Evolutionary conservation across 2,888 invertebrate genomes (phyloP).

Genomic region (Polydesmus complanatus): DNA sequence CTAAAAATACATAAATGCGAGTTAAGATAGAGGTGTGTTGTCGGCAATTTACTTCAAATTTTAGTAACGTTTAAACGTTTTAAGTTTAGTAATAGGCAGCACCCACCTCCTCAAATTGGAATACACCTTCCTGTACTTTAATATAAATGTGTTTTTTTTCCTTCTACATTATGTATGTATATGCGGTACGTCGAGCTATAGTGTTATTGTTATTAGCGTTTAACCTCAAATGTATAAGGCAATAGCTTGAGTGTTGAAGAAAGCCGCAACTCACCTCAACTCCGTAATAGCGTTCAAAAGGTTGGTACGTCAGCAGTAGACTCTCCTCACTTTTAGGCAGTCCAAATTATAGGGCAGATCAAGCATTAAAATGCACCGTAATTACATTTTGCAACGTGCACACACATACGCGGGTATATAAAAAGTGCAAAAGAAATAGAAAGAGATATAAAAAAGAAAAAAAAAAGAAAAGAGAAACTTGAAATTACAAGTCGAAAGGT

Average conservation of each 20-base stretch:
- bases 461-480: neutral
- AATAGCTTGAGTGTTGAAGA: too few species aligned
- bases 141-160: too few species aligned
- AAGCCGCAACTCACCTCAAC: neutral
- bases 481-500: neutral
- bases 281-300: neutral
- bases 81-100: neutral
- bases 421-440: neutral
- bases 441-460: neutral
- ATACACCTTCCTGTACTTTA: neutral
- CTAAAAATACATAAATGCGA: neutral
- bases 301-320: neutral
- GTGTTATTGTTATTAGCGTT: neutral
- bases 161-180: neutral
- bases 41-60: neutral
- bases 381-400: neutral
- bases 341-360: conserved; percentile 1
- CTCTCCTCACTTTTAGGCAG: neutral
- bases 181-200: neutral
- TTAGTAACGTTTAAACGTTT: neutral
- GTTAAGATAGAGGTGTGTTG: neutral
- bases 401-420: neutral
- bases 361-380: conserved; percentile 3
- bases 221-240: neutral
- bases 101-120: neutral